phyloP scores from a whole-genome alignment of 2,113 vertebrate genomes.

The Ammodytes marinus region DNA sequence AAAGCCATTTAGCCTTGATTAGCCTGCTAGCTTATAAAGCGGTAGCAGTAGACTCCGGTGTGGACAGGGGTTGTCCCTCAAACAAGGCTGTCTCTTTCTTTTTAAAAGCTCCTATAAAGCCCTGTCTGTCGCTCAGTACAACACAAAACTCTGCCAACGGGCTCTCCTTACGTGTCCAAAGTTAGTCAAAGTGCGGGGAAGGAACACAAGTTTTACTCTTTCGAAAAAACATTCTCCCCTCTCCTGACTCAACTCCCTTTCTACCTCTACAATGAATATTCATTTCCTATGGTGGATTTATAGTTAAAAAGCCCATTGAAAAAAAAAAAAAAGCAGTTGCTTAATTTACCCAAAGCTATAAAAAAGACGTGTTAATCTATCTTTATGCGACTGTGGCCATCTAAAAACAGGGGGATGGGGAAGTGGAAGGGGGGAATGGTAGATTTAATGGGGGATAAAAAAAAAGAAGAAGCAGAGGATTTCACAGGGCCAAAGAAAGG shows the following conservation, averaged over 20 bases:
- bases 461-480: constrained; percentile 47
- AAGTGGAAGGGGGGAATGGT: not conserved
- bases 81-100: constrained; percentile 53
- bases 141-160: constrained; percentile 21
- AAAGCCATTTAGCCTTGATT: constrained; percentile 92
- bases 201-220: constrained; percentile 49
- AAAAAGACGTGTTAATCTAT: constrained; percentile 61
- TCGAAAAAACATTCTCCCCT: constrained; percentile 28
- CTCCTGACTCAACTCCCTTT: not conserved
- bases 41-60: constrained; percentile 52
- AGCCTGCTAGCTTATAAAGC: constrained; percentile 88
- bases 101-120: constrained; percentile 79
- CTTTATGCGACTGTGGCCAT: constrained; percentile 28
- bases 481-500: constrained; percentile 54
- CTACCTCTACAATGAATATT: constrained; percentile 60
- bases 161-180: constrained; percentile 5
- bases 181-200: not conserved
- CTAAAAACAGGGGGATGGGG: constrained; percentile 5
- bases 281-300: constrained; percentile 64
- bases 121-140: constrained; percentile 3
- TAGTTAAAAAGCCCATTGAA: constrained; percentile 54
- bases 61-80: constrained; percentile 46
- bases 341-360: constrained; percentile 63
- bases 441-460: constrained; percentile 51
- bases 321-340: constrained; percentile 61